phyloP scores from a whole-genome alignment of 2,797 vertebrate species.

The Pelochelys cantorii region DNA sequence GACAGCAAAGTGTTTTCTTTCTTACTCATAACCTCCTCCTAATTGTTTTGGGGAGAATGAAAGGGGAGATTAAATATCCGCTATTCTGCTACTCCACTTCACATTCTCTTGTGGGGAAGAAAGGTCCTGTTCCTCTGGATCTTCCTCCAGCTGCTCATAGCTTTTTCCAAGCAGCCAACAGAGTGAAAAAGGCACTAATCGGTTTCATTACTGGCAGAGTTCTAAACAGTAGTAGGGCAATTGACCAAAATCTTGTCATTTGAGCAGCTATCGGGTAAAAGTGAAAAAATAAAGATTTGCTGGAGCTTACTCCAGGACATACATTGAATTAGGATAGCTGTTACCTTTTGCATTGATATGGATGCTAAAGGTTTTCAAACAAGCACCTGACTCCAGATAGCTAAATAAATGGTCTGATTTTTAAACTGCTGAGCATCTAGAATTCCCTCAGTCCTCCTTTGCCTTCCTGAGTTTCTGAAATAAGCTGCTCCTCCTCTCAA shows the following conservation, averaged over 20 bases:
- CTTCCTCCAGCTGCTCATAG: neutral
- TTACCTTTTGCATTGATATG: neutral
- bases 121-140: neutral
- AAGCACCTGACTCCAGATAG: neutral
- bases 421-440: neutral
- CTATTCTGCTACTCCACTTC: neutral
- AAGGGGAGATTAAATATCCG: neutral
- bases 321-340: neutral
- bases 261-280: neutral
- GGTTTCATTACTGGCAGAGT: neutral
- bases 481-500: neutral
- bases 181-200: neutral
- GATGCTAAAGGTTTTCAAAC: neutral
- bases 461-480: neutral
- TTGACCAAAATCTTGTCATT: neutral
- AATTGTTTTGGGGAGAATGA: neutral
- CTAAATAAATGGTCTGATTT: neutral
- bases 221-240: neutral
- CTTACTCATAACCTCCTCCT: neutral
- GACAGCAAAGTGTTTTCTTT: neutral
- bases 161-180: neutral
- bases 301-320: neutral
- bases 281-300: neutral
- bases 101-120: neutral
- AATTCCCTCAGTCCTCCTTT: neutral